Percentiles rank a stretch among this genome's conserved stretches.
phyloP scores from a whole-genome alignment of 1,140 invertebrate species.

The Galleria mellonella region DNA sequence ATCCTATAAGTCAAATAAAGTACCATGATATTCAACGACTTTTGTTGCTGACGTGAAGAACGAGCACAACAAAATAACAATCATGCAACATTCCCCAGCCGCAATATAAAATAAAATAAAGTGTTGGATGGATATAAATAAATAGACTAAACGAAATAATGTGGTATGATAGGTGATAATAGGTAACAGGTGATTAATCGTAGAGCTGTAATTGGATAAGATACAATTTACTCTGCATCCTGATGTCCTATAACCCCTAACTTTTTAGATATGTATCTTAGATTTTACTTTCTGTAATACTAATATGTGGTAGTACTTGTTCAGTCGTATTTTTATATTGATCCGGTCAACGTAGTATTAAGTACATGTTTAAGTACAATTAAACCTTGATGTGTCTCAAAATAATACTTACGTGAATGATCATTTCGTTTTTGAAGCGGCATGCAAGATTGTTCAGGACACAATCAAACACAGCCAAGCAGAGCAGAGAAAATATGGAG shows the following conservation, averaged over 20 bases:
- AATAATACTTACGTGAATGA: constrained; percentile 86
- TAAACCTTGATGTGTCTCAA: constrained; percentile 70
- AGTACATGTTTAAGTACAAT: constrained; percentile 5
- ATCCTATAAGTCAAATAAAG: too few relatives aligned
- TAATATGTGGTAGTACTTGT: neutral
- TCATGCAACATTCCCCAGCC: constrained; percentile 72
- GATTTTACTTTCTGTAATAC: too few relatives aligned
- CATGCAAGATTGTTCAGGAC: constrained; percentile 83
- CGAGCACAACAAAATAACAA: constrained; percentile 27
- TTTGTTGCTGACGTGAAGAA: constrained; percentile 4
- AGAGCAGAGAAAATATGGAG: constrained; percentile 84
- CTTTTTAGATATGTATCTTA: too few relatives aligned
- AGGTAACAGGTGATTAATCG: constrained; percentile 44
- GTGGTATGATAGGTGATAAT: constrained; percentile 53
- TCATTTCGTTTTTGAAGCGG: constrained; percentile 85
- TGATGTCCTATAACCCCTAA: constrained; percentile 6
- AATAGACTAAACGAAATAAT: constrained; percentile 41
- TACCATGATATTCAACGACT: too few relatives aligned
- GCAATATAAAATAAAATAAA: constrained; percentile 58
- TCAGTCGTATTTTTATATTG: constrained; percentile 9
- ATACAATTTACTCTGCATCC: constrained; percentile 6
- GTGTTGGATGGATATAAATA: constrained; percentile 65
- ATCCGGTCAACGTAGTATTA: neutral
- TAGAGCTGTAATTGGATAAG: neutral
- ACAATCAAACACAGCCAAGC: constrained; percentile 85